These are phyloP conservation scores for Sciurus niger DNA, from an alignment of 2,113 vertebrate species.

Conservation along the genomic window DNA sequence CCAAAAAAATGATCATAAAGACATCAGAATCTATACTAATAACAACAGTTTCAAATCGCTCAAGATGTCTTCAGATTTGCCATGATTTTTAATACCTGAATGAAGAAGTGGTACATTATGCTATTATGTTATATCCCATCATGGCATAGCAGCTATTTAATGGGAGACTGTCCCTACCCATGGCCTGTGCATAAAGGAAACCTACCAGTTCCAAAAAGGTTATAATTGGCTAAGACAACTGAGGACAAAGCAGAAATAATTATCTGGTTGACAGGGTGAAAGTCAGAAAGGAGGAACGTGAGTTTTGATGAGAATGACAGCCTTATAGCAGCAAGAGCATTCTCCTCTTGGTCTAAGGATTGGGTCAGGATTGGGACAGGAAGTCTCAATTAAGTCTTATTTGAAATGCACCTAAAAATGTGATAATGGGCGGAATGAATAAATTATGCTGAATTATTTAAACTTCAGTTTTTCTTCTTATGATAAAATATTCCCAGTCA, in stretches of 20 bases:
- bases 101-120: background rate
- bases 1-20: background rate
- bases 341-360: background rate
- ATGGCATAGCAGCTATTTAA: background rate
- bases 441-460: constrained; percentile 47
- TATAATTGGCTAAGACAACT: background rate
- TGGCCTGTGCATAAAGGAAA: background rate
- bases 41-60: background rate
- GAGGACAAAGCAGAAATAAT: constrained; percentile 9
- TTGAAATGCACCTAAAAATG: constrained; percentile 45
- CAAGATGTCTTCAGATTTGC: background rate
- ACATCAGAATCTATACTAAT: background rate
- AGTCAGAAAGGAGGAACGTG: background rate
- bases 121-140: background rate
- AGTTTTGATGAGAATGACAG: background rate
- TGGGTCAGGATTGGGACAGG: background rate
- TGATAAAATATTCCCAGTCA: background rate
- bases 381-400: background rate
- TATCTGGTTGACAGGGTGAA: background rate
- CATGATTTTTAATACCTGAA: background rate
- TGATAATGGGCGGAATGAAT: background rate
- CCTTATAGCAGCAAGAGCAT: accelerated
- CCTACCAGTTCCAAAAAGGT: background rate
- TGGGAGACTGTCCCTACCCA: background rate
- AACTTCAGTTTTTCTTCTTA: background rate